Base-by-base conservation (phyloP, 1,140 invertebrate genomes). In the Charaxes varanes region DNA sequence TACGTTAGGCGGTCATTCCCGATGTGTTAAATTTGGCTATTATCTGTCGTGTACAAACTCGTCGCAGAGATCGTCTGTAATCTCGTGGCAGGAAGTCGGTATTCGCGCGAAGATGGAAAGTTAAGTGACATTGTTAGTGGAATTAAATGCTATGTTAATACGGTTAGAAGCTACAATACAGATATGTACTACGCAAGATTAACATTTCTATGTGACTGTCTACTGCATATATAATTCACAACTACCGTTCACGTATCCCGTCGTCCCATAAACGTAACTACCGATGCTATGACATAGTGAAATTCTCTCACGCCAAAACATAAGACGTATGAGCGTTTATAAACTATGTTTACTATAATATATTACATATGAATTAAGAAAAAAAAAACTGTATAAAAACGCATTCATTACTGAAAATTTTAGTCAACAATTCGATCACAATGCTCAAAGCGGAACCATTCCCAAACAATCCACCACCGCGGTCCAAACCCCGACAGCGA, bases 71-170 rank as follows among this genome's bases (percentile, higher is more conserved):
- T 47, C 43, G 56, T 43, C 59, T 58, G 30, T 26, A 53, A 44
- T 61, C 43, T 63, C 57, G 59, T 57, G 77, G 77, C 72, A 79
- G 77, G 77, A 79, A 81, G 77, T 62, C 77, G 77, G 77, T 73
- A 76, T 60, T 66, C 65, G 63, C 72, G 61, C 69, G 62, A 58
- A 68, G 50, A 58, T 52, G 45, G 41, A 18, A 7, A 15, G n/a
- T n/a, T 41, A 19, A 14, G 10, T 32, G n/a, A n/a, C 12, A 33
- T 27, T 8, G 30, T 46, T 46, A 19, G 43, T 46, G 14, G 21
- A 23, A 28, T 17, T 27, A 19, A 16, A 27, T 46, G 28, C 34
- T 24, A 34, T 31, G 5, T 31, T 31, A n/a, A n/a, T 22, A 22
- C 26, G 15, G 34, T 40, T 33, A 22, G 22, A 33, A 33, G 22